phyloP scores from a whole-genome alignment of 2,797 vertebrate species.

The Synaphobranchus kaupii region DNA sequence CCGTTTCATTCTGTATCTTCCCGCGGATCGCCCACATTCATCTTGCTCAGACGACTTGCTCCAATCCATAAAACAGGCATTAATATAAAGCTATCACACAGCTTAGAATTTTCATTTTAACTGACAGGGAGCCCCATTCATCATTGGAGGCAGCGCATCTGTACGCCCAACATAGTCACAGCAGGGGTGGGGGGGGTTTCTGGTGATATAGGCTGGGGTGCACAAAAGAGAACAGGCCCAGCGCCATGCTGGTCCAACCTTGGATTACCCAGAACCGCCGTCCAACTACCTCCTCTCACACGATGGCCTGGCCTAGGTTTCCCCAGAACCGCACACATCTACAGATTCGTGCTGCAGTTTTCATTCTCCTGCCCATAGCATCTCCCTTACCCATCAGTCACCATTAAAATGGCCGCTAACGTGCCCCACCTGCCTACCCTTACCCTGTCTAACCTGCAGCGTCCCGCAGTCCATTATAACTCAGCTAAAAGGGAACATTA shows the following conservation, averaged over 20 bases:
- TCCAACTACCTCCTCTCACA: not conserved
- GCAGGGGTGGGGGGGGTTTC: constrained; percentile 32
- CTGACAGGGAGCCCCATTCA: constrained; percentile 66
- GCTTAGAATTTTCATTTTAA: constrained; percentile 70
- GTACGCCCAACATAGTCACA: constrained; percentile 42
- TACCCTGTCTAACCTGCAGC: not conserved
- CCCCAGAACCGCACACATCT: not conserved
- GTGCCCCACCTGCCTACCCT: not conserved
- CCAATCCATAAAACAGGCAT: constrained; percentile 70
- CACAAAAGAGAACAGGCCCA: constrained; percentile 19
- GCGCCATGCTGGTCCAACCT: not conserved
- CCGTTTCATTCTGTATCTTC: constrained; percentile 57
- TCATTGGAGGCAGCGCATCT: constrained; percentile 57
- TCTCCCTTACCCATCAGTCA: not conserved
- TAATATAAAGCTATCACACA: constrained; percentile 67
- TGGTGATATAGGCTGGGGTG: not conserved
- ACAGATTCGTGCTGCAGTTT: not conserved
- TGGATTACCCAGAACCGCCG: not conserved
- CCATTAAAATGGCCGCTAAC: not conserved
- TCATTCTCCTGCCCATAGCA: not conserved
- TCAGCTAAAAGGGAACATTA: not conserved
- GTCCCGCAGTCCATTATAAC: not conserved
- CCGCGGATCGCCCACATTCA: constrained; percentile 60
- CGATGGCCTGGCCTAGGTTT: not conserved
- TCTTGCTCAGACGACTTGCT: constrained; percentile 67